phyloP scores from a whole-genome alignment of 2,888 invertebrate genomes.

The Oscheius myriophilus region DNA sequence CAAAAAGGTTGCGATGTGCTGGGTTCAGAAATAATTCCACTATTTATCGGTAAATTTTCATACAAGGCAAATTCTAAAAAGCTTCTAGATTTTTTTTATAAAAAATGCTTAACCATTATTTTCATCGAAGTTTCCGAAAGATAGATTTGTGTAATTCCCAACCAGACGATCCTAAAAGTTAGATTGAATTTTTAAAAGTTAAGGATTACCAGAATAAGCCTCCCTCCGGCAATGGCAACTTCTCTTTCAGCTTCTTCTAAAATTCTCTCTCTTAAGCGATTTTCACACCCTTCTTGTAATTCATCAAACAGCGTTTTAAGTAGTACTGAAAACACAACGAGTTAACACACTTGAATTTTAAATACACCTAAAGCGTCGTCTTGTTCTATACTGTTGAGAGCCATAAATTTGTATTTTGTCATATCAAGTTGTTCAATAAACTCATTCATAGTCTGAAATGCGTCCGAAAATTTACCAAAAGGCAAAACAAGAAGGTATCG shows the following conservation, averaged over 20 bases:
- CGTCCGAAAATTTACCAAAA: neutral
- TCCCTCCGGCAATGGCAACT: slow-evolving; percentile 17
- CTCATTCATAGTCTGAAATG: slow-evolving; percentile 7
- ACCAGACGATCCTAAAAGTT: neutral
- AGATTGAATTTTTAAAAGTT: too few species aligned
- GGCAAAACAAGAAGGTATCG: neutral
- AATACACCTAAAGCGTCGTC: slow-evolving; percentile 17
- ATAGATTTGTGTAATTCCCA: too few species aligned
- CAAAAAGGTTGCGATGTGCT: too few species aligned
- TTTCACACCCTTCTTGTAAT: slow-evolving; percentile 11
- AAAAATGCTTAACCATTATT: too few species aligned
- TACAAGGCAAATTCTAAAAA: too few species aligned
- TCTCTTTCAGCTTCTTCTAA: slow-evolving; percentile 19
- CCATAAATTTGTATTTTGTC: slow-evolving; percentile 7
- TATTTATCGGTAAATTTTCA: too few species aligned
- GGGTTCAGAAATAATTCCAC: too few species aligned
- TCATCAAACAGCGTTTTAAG: slow-evolving; percentile 6
- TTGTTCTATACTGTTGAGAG: slow-evolving; percentile 14
- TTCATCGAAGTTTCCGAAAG: too few species aligned
- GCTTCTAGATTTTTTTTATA: too few species aligned
- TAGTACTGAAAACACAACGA: slow-evolving; percentile 8
- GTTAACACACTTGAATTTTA: neutral
- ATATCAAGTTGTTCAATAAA: slow-evolving; percentile 15
- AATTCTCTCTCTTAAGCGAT: slow-evolving; percentile 5
- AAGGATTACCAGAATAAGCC: slow-evolving; percentile 15